phyloP scores from a whole-genome alignment of 2,113 vertebrate genomes.

The Macrotis lagotis region DNA sequence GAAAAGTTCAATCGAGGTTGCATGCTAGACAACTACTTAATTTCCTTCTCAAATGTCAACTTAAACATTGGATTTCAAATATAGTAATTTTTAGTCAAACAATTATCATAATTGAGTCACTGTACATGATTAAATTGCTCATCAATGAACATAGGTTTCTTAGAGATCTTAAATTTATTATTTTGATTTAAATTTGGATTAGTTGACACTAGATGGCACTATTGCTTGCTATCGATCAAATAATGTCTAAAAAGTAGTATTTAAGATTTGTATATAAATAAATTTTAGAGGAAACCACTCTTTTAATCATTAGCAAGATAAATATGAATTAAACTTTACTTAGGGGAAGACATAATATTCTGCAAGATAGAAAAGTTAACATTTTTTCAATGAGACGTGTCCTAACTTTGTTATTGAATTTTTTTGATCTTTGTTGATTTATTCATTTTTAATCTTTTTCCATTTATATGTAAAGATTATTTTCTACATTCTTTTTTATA shows the following conservation, averaged over 20 bases:
- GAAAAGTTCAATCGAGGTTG: not conserved
- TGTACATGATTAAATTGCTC: not conserved
- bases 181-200: not conserved
- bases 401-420: no score
- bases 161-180: not conserved
- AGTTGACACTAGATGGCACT: constrained; percentile 58
- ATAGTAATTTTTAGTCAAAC: not conserved
- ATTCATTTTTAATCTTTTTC: no score
- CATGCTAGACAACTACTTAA: not conserved
- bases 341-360: not conserved
- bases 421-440: no score
- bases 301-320: not conserved
- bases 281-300: not conserved
- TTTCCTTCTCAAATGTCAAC: not conserved
- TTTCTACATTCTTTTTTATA: no score
- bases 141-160: not conserved
- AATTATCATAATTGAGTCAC: not conserved
- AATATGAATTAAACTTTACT: constrained; percentile 1
- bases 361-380: not conserved
- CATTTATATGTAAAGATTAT: no score
- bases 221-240: constrained; percentile 19
- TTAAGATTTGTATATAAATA: not conserved
- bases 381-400: not conserved
- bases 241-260: not conserved
- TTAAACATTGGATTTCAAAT: not conserved